Evolutionary conservation across 2,888 invertebrate species (phyloP).

Genomic region (Buathra laborator): DNA sequence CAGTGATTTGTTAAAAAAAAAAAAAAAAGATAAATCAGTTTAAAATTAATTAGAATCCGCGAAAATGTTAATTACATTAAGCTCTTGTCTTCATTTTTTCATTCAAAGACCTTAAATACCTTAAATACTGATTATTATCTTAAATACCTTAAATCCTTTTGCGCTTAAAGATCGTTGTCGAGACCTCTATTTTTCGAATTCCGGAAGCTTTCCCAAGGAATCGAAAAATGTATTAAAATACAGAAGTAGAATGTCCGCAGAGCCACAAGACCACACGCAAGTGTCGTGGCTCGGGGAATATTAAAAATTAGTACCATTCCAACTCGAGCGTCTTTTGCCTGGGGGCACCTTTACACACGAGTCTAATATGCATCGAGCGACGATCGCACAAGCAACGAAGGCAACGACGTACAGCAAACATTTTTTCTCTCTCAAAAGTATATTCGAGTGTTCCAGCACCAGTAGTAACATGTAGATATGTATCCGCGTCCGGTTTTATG

Average conservation of each 20-base stretch:
- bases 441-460: constrained; percentile 56
- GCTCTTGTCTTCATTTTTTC: neutral
- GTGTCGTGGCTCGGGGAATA: constrained; percentile 68
- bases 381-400: constrained; percentile 27
- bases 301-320: constrained; percentile 71
- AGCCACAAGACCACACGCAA: constrained; percentile 69
- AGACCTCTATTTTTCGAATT: neutral
- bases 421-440: constrained; percentile 30
- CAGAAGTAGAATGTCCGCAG: neutral
- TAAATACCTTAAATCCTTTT: too few relatives aligned
- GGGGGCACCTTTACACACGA: constrained; percentile 26
- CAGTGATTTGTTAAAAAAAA: neutral
- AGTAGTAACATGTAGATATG: constrained; percentile 78
- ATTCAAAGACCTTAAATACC: too few relatives aligned
- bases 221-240: constrained; percentile 1
- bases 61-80: neutral
- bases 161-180: neutral
- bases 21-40: neutral
- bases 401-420: constrained; percentile 15
- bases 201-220: neutral
- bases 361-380: constrained; percentile 21
- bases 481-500: constrained; percentile 81
- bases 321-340: constrained; percentile 68
- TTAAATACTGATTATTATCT: too few relatives aligned
- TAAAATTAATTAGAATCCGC: neutral